Evolutionary conservation across 2,888 invertebrate species (phyloP).

Genomic region (Nomada flava): DNA sequence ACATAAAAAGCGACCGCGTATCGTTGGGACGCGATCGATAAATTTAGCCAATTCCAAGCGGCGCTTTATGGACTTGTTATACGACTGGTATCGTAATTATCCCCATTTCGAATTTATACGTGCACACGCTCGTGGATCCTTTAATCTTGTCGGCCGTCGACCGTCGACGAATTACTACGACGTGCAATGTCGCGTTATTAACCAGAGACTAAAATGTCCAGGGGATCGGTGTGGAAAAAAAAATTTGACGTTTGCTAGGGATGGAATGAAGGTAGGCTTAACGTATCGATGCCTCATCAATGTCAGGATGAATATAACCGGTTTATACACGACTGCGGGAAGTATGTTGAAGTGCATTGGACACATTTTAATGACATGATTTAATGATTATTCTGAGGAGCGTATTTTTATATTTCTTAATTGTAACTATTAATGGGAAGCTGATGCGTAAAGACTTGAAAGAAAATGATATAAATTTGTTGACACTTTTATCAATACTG

Average conservation of each 20-base stretch:
- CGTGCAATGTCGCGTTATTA: constrained; percentile 47
- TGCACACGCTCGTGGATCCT: constrained; percentile 43
- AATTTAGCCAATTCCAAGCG: constrained; percentile 69
- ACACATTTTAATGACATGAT: too few species aligned
- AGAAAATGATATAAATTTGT: too few species aligned
- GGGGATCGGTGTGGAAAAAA: constrained; percentile 6
- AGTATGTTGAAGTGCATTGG: too few species aligned
- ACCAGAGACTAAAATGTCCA: constrained; percentile 40
- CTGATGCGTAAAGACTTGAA: too few species aligned
- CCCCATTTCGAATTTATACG: constrained; percentile 66
- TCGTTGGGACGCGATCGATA: constrained; percentile 66
- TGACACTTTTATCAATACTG: too few species aligned
- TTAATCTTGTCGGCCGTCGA: constrained; percentile 61
- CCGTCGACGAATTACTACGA: constrained; percentile 41
- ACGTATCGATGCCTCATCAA: not conserved
- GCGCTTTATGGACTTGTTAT: constrained; percentile 74
- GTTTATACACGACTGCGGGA: not conserved
- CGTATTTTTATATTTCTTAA: too few species aligned
- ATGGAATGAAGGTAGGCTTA: constrained; percentile 14
- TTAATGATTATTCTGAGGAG: too few species aligned
- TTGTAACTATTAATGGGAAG: too few species aligned
- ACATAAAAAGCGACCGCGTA: constrained; percentile 63
- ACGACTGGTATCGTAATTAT: constrained; percentile 66
- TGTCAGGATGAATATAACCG: not conserved
- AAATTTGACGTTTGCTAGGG: not conserved